Percentiles rank a stretch among this genome's conserved stretches.
These are phyloP conservation scores for Cheilosia scutellata DNA, from an alignment of 2,888 invertebrate species.

Conservation along the genomic window DNA sequence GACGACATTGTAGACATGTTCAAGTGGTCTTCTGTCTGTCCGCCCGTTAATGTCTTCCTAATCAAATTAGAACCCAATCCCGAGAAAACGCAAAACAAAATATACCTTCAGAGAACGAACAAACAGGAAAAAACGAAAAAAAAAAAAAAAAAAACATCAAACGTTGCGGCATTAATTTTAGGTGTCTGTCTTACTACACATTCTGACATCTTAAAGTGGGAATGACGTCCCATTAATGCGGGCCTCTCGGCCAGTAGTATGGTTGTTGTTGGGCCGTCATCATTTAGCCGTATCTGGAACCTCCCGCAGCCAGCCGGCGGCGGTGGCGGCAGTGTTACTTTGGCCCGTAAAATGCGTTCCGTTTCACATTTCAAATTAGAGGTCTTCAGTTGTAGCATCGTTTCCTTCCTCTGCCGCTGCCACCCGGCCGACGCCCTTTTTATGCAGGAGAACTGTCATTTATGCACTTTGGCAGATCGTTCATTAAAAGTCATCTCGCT, in stretches of 20 bases:
- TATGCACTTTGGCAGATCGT: slow-evolving; percentile 73
- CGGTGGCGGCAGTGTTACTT: slow-evolving; percentile 30
- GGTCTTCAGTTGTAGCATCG: slow-evolving; percentile 43
- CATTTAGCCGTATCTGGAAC: slow-evolving; percentile 60
- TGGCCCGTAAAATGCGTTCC: slow-evolving; percentile 68
- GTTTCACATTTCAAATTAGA: slow-evolving; percentile 75
- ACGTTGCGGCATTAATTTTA: slow-evolving; percentile 72
- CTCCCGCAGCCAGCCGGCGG: slow-evolving; percentile 55
- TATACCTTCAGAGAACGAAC: neutral
- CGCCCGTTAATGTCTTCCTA: slow-evolving; percentile 75
- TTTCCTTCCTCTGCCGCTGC: slow-evolving; percentile 12
- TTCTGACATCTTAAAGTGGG: slow-evolving; percentile 82
- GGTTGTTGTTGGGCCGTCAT: slow-evolving; percentile 32
- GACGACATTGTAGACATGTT: slow-evolving; percentile 72
- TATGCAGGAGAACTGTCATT: slow-evolving; percentile 66
- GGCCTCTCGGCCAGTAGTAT: slow-evolving; percentile 32
- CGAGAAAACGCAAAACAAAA: slow-evolving; percentile 56
- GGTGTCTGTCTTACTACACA: slow-evolving; percentile 75
- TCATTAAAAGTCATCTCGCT: slow-evolving; percentile 63
- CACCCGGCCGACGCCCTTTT: neutral
- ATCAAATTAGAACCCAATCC: slow-evolving; percentile 74
- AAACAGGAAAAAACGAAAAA: slow-evolving; percentile 1
- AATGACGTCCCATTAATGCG: slow-evolving; percentile 82
- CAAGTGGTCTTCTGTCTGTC: slow-evolving; percentile 73
- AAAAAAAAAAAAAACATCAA: slow-evolving; percentile 64